These are phyloP conservation scores for Eumaeus atala DNA, from an alignment of 1,140 invertebrate genomes.

Conservation along the genomic window DNA sequence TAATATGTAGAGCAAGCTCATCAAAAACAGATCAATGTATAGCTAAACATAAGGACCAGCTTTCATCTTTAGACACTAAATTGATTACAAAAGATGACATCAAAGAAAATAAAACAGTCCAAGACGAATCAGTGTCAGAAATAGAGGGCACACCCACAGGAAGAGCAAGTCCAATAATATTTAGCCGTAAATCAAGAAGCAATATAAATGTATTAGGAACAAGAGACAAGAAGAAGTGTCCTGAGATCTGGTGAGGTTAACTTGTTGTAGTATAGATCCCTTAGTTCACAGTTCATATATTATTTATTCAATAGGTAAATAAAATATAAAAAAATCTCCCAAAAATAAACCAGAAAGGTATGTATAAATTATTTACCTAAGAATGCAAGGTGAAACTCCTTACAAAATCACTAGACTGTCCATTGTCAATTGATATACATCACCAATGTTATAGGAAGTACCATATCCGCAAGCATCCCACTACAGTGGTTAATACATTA, in stretches of 20 bases:
- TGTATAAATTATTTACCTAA: too few relatives aligned
- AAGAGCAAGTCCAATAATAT: conserved; percentile 53
- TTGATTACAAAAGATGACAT: not conserved
- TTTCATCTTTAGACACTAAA: too few relatives aligned
- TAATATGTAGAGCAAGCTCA: conserved; percentile 36
- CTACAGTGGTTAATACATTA: too few relatives aligned
- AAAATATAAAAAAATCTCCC: too few relatives aligned
- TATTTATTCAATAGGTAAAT: too few relatives aligned
- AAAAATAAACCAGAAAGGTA: too few relatives aligned
- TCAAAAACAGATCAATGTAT: conserved; percentile 17
- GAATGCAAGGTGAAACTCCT: too few relatives aligned
- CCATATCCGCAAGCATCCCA: too few relatives aligned
- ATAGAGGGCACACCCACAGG: conserved; percentile 51
- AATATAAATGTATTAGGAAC: not conserved
- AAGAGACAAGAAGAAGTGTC: conserved; percentile 53
- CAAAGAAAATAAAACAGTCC: conserved; percentile 24
- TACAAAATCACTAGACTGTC: too few relatives aligned
- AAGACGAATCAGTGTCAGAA: conserved; percentile 44
- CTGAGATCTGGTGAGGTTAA: conserved; percentile 42
- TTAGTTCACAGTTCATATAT: too few relatives aligned
- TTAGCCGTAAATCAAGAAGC: conserved; percentile 37
- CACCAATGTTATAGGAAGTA: too few relatives aligned
- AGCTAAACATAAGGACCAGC: not conserved
- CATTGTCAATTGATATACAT: too few relatives aligned
- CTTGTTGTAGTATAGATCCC: not conserved